phyloP scores from a whole-genome alignment of 2,113 vertebrate species.

The Baryphthengus martii region DNA sequence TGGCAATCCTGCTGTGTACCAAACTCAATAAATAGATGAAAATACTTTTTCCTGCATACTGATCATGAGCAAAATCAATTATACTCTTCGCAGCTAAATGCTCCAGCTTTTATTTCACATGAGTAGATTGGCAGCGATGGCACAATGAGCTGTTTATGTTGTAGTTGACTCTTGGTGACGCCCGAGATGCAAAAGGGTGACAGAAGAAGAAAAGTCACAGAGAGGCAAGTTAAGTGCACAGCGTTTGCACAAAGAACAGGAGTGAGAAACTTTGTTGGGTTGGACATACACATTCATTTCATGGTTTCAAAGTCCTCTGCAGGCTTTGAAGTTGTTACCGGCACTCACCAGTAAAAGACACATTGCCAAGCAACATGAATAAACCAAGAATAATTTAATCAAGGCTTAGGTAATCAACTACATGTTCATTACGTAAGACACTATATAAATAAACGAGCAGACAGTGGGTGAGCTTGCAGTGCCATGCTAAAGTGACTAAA shows the following conservation, averaged over 20 bases:
- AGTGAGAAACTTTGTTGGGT: neutral
- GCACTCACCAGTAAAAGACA: neutral
- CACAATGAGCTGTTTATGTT: neutral
- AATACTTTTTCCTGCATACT: neutral
- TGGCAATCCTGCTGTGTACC: neutral
- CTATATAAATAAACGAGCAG: neutral
- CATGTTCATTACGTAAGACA: conserved; percentile 9
- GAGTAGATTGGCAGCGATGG: neutral
- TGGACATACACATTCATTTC: neutral
- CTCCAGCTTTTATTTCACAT: neutral
- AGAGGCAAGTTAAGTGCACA: neutral
- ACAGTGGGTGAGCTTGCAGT: neutral
- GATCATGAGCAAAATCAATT: neutral
- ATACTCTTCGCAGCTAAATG: neutral
- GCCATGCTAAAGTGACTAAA: neutral
- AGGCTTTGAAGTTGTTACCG: conserved; percentile 20
- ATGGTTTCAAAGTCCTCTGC: neutral
- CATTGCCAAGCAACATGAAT: conserved; percentile 3
- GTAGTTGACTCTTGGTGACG: neutral
- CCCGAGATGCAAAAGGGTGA: neutral
- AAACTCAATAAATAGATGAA: neutral
- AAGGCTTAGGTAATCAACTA: conserved; percentile 24
- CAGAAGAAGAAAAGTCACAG: neutral
- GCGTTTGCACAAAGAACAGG: neutral
- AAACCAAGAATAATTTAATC: conserved; percentile 16